Conservation (phyloP, 2,113 vertebrate genomes). For the Anoura caudifer region DNA sequence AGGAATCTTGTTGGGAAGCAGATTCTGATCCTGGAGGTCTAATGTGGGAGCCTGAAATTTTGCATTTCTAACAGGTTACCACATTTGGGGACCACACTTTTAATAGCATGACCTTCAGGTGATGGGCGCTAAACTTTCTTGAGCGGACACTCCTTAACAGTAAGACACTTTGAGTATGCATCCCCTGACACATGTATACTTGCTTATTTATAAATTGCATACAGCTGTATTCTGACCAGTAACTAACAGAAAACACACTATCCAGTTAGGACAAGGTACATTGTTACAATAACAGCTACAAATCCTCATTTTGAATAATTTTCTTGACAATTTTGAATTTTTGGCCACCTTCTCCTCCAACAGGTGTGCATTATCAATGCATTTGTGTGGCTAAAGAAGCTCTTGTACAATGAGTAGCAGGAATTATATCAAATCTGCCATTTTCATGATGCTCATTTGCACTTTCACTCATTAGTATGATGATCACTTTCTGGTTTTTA, state of each 20-base stretch:
- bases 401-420: not conserved
- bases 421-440: not conserved
- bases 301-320: not conserved
- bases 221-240: not conserved
- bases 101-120: not conserved
- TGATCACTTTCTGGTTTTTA: not conserved
- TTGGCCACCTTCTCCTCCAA: not conserved
- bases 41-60: not conserved
- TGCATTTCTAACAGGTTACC: not conserved
- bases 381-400: not conserved
- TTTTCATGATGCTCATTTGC: not conserved
- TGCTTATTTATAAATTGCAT: not conserved
- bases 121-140: not conserved
- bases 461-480: not conserved
- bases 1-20: not conserved
- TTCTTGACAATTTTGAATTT: not conserved
- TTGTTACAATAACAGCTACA: not conserved
- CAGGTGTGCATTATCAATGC: not conserved
- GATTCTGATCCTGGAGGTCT: not conserved
- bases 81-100: not conserved
- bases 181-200: too few species aligned
- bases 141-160: not conserved
- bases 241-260: not conserved
- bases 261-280: not conserved
- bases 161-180: not conserved